A percentile compares a stretch with the other conserved stretches of the same genome.
These are phyloP conservation scores for Odontomyia ornata DNA, from an alignment of 2,888 invertebrate species.

Conservation along the genomic window DNA sequence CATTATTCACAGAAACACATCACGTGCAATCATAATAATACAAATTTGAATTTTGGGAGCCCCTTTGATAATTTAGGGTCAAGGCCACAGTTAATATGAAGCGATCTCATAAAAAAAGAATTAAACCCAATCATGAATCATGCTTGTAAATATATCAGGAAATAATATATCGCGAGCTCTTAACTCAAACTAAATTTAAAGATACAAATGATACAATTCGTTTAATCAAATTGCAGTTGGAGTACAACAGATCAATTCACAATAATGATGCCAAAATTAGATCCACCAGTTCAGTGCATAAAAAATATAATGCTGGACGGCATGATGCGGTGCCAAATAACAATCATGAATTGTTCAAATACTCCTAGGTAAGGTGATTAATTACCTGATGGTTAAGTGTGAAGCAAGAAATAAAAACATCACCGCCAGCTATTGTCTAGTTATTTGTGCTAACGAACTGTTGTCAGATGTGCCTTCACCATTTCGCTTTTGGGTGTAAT, in stretches of 20 bases:
- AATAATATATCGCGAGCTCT: too few relatives aligned
- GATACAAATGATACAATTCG: background rate
- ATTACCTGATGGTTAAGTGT: background rate
- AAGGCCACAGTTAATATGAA: too few relatives aligned
- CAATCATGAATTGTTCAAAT: too few relatives aligned
- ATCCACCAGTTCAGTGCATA: background rate
- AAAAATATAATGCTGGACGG: background rate
- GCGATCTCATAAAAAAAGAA: too few relatives aligned
- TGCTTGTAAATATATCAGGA: too few relatives aligned
- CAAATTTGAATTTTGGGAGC: too few relatives aligned
- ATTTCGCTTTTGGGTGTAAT: background rate
- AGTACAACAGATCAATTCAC: background rate
- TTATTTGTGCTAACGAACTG: background rate
- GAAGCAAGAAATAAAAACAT: background rate
- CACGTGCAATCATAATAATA: too few relatives aligned
- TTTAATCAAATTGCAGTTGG: background rate
- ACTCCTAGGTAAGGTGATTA: background rate
- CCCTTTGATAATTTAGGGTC: too few relatives aligned
- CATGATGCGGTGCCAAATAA: background rate
- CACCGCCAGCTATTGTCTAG: background rate
- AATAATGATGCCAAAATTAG: background rate
- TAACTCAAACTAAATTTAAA: too few relatives aligned
- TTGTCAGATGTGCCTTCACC: background rate
- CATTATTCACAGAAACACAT: too few relatives aligned
- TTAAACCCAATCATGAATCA: too few relatives aligned